Conservation (phyloP, 2,888 invertebrate genomes). For the Brachypalpus laphriformis region DNA sequence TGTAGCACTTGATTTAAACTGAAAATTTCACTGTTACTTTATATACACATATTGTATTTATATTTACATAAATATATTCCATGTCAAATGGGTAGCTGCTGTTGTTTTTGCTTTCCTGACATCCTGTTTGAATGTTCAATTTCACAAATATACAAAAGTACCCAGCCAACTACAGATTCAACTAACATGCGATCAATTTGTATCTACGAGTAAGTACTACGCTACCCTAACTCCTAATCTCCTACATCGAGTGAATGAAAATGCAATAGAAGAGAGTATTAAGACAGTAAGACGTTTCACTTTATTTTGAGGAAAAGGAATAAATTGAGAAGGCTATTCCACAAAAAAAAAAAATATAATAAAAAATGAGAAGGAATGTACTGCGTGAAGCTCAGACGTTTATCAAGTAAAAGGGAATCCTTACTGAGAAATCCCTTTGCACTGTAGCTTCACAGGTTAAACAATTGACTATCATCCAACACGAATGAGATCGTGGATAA, state of each 20-base stretch:
- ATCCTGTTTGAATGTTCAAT: background rate
- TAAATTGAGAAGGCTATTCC: background rate
- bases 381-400: slow-evolving; percentile 64
- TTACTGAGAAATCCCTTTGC: slow-evolving; percentile 43
- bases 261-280: slow-evolving; percentile 1
- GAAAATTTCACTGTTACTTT: too few relatives aligned
- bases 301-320: slow-evolving; percentile 10
- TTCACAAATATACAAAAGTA: background rate
- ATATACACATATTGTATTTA: too few relatives aligned
- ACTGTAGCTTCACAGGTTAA: slow-evolving; percentile 18
- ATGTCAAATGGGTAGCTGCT: too few relatives aligned
- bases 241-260: slow-evolving; percentile 1
- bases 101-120: background rate
- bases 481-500: slow-evolving; percentile 59
- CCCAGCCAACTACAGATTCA: background rate
- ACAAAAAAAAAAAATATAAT: too few relatives aligned
- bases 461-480: slow-evolving; percentile 62
- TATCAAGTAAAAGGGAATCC: slow-evolving; percentile 48
- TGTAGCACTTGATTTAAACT: too few relatives aligned
- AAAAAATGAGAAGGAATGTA: slow-evolving; percentile 28
- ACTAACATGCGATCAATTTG: slow-evolving; percentile 27
- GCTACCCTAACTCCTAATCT: background rate
- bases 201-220: too few relatives aligned
- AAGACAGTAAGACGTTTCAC: slow-evolving; percentile 22
- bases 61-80: too few relatives aligned